Base-by-base conservation (phyloP, 1,140 invertebrate species). In the Conus betulinus region DNA sequence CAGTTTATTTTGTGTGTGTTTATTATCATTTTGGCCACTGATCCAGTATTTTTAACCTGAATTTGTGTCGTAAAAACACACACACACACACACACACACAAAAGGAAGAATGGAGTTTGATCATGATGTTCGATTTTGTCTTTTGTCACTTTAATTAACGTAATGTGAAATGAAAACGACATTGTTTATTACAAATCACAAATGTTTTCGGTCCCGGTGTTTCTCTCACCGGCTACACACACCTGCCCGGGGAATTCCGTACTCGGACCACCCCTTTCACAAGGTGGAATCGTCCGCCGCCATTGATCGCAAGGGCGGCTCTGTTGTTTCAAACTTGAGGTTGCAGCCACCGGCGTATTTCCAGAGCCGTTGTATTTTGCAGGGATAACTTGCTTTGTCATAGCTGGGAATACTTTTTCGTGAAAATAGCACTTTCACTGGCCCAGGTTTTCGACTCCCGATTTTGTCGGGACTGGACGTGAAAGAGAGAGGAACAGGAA, bases 201-300 rank as follows among this genome's bases (percentile, higher is more conserved):
- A 23, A 20, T 10, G 23, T 71, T 71, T 71, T 13, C 13, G 20
- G 20, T n/a, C 67, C 67, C 11, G 15, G 11, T 20, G 11, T 7
- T 71, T 1, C 10, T 0, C 81, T 83, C 23, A 63, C 81, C 53
- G 82, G 82, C 57, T 17, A 20, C 11, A 67, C 11, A 67, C 82
- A 84, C 82, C 82, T 84, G 82, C 10, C 23, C 25, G 8, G 82
- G 82, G 57, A 84, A 84, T 27, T 81, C 20, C 76, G 10, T 8
- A 20, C 82, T 39, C 15, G 23, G 27, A 52, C n/a, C 82, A 15
- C 82, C 82, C 82, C 82, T 84, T 15, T 84, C 15, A 27, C 53
- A 63, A 84, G n/a, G n/a, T 84, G 82, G 82, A 39, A 63, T 84
- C 82, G 82, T 25, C 82, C 82, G 82, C 82, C 82, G 82, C 82